phyloP scores from a whole-genome alignment of 2,797 vertebrate genomes.

The Pangasius krempfi region DNA sequence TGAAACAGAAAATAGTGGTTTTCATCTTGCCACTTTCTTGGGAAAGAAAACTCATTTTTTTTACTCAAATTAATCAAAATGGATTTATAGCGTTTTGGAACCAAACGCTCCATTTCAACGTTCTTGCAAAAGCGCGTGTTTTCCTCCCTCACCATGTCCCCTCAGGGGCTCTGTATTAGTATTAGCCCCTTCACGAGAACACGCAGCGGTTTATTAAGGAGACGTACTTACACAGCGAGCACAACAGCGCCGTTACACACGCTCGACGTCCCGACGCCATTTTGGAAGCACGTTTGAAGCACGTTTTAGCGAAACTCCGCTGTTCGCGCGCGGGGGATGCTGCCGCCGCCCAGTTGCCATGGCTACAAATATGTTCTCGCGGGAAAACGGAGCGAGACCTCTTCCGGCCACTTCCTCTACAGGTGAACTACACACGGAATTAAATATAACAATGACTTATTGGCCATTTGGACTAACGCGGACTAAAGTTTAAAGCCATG shows the following conservation, averaged over 20 bases:
- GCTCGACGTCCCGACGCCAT: conserved; percentile 74
- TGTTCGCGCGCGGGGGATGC: conserved; percentile 65
- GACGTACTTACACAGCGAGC: conserved; percentile 70
- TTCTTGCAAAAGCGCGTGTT: no score
- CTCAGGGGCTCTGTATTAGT: no score
- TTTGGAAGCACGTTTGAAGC: conserved; percentile 65
- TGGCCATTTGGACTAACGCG: not conserved
- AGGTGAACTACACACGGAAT: not conserved
- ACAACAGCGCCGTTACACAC: conserved; percentile 64
- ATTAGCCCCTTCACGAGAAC: not conserved
- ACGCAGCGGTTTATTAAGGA: not conserved
- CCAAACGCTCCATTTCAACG: no score
- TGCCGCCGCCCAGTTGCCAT: conserved; percentile 80
- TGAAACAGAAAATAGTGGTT: no score
- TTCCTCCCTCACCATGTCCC: no score
- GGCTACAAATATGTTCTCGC: conserved; percentile 66
- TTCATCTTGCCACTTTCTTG: no score
- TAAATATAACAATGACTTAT: not conserved
- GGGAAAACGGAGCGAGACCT: conserved; percentile 50
- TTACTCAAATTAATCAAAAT: no score
- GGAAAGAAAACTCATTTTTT: no score
- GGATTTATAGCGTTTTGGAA: no score
- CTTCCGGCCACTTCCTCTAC: not conserved
- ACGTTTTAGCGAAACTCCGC: conserved; percentile 56
- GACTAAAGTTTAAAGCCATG: no score